Percentiles rank a stretch among this genome's conserved stretches.
Conservation (phyloP, 2,797 vertebrate species). For the Alexandromys oeconomus region DNA sequence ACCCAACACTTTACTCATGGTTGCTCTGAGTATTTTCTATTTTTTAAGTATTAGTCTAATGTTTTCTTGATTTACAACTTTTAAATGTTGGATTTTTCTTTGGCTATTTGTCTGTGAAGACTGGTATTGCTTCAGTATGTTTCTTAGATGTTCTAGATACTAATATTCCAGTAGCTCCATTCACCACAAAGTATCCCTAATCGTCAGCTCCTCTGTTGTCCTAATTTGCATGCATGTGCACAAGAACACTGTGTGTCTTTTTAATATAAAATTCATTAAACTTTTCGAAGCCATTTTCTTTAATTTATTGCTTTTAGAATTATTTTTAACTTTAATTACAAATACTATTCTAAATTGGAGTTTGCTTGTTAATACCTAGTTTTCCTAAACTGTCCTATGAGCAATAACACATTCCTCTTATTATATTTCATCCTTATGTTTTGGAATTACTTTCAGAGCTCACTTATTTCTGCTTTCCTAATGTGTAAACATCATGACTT, state of each 20-base stretch:
- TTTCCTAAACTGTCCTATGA: not conserved
- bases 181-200: not conserved
- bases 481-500: slow-evolving; percentile 22
- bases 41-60: not conserved
- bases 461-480: not conserved
- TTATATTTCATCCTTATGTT: slow-evolving; percentile 6
- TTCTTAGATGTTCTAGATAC: not conserved
- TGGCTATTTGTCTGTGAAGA: not conserved
- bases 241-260: not conserved
- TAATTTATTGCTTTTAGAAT: not conserved
- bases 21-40: slow-evolving; percentile 2
- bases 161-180: slow-evolving; percentile 26
- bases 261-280: slow-evolving; percentile 42
- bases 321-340: slow-evolving; percentile 2
- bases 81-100: slow-evolving; percentile 4
- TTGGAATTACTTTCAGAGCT: not conserved
- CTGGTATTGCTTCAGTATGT: not conserved
- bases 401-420: not conserved
- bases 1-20: not conserved
- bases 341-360: not conserved
- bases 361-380: not conserved
- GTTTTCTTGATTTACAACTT: slow-evolving; percentile 24
- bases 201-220: not conserved
- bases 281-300: not conserved
- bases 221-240: not conserved